A percentile compares a stretch with the other conserved stretches of the same genome.
Evolutionary conservation across 2,113 vertebrate species (phyloP).

Genomic region (Clinocottus analis): DNA sequence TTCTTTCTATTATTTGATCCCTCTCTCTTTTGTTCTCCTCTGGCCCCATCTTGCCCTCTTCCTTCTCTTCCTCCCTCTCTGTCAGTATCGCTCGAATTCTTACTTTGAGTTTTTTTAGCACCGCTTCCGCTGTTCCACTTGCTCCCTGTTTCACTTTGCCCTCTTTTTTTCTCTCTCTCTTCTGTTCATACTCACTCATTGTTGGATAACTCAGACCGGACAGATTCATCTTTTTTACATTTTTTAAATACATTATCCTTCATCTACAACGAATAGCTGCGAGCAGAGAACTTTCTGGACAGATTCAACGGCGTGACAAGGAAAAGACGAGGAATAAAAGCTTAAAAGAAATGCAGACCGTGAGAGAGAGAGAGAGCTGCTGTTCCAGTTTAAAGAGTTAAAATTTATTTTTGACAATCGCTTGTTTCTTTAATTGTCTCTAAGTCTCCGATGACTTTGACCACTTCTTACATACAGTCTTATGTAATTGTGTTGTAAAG

Average conservation of each 20-base stretch:
- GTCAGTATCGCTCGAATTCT: background rate
- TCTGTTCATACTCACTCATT: constrained; percentile 18
- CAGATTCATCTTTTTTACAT: constrained; percentile 9
- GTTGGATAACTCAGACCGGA: constrained; percentile 16
- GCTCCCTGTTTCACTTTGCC: constrained; percentile 7
- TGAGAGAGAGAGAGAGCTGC: too few relatives aligned
- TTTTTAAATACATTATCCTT: too few relatives aligned
- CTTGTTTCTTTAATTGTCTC: too few relatives aligned
- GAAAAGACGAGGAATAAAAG: too few relatives aligned
- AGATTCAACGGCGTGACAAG: too few relatives aligned
- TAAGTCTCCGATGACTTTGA: too few relatives aligned
- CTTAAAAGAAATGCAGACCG: too few relatives aligned
- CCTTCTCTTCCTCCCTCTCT: background rate
- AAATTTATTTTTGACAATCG: too few relatives aligned
- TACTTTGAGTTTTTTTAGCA: constrained; percentile 13
- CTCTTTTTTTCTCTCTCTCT: constrained; percentile 17
- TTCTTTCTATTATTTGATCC: constrained; percentile 40
- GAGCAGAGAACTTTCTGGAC: too few relatives aligned
- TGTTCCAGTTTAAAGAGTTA: too few relatives aligned
- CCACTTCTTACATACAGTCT: background rate
- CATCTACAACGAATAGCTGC: too few relatives aligned
- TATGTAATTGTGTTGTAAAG: background rate
- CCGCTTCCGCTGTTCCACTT: constrained; percentile 7
- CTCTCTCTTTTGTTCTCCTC: constrained; percentile 31
- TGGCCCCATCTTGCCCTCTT: background rate